Percentiles rank a stretch among this genome's conserved stretches.
phyloP scores from a whole-genome alignment of 1,140 invertebrate species.

The Alviniconcha marisindica region DNA sequence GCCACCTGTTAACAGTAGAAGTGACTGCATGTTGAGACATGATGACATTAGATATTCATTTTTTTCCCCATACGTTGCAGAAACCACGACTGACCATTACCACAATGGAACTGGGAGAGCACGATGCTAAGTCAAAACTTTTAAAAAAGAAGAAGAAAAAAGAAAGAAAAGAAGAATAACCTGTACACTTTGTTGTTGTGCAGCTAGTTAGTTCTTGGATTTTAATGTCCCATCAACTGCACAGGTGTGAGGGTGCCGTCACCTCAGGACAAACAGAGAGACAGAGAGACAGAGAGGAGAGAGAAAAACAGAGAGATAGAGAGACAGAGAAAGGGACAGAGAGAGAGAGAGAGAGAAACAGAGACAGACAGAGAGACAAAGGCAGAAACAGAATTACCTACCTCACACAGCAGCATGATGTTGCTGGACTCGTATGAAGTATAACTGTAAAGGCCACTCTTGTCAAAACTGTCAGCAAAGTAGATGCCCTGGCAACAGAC shows the following conservation, averaged over 20 bases:
- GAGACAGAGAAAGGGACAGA: neutral
- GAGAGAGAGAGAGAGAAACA: neutral
- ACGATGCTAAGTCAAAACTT: no score
- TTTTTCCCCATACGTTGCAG: neutral
- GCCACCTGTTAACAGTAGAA: constrained; percentile 57
- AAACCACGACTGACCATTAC: neutral
- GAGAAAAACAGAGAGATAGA: neutral
- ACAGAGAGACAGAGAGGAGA: neutral
- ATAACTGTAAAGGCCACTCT: constrained; percentile 66
- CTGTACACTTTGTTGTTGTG: neutral
- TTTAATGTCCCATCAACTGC: neutral
- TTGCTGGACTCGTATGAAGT: constrained; percentile 41
- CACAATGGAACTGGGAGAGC: neutral
- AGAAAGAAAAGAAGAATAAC: neutral
- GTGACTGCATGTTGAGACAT: no score
- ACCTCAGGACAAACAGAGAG: constrained; percentile 4
- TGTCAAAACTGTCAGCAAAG: constrained; percentile 73
- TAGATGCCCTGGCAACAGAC: constrained; percentile 73
- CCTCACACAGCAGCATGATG: constrained; percentile 70
- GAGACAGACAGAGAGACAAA: neutral
- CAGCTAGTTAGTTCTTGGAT: constrained; percentile 8
- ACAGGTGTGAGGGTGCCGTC: no score
- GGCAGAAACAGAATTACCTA: constrained; percentile 38
- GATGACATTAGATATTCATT: constrained; percentile 4
- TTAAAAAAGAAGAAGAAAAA: no score